Conservation (phyloP, 1,140 invertebrate genomes). For the Medauroidea extradentata region DNA sequence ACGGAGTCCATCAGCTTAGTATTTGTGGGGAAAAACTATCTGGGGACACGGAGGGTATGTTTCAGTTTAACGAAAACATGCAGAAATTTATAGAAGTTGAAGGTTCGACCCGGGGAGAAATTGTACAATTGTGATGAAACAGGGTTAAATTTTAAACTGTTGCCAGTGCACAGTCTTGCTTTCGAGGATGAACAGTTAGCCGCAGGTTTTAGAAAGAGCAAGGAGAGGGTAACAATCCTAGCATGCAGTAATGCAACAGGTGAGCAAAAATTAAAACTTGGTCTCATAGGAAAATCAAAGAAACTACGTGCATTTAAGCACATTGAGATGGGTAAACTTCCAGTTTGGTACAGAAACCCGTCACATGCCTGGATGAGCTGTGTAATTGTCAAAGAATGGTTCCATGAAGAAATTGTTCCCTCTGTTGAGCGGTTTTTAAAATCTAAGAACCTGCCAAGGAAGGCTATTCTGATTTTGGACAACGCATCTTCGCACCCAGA, state of each 20-base stretch:
- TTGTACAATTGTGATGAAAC: slow-evolving; percentile 13
- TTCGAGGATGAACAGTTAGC: too few species aligned
- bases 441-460: slow-evolving; percentile 17
- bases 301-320: slow-evolving; percentile 37
- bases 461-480: slow-evolving; percentile 31
- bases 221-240: slow-evolving; percentile 38
- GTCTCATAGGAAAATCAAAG: slow-evolving; percentile 39
- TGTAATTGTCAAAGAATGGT: slow-evolving; percentile 38
- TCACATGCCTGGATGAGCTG: slow-evolving; percentile 38
- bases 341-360: slow-evolving; percentile 32
- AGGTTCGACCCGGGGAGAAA: slow-evolving; percentile 6
- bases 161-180: not conserved
- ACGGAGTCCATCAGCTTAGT: not conserved
- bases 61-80: not conserved
- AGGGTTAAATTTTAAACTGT: slow-evolving; percentile 5
- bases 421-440: slow-evolving; percentile 26
- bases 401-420: slow-evolving; percentile 35
- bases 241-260: slow-evolving; percentile 33
- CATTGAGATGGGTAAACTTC: slow-evolving; percentile 22
- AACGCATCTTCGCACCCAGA: slow-evolving; percentile 31
- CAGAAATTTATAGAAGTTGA: not conserved
- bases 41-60: too few species aligned
- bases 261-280: slow-evolving; percentile 32
- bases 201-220: slow-evolving; percentile 32
- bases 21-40: not conserved